A percentile compares a stretch with the other conserved stretches of the same genome.
Evolutionary conservation across 2,888 invertebrate genomes (phyloP).

Genomic region (Cerastoderma edule): DNA sequence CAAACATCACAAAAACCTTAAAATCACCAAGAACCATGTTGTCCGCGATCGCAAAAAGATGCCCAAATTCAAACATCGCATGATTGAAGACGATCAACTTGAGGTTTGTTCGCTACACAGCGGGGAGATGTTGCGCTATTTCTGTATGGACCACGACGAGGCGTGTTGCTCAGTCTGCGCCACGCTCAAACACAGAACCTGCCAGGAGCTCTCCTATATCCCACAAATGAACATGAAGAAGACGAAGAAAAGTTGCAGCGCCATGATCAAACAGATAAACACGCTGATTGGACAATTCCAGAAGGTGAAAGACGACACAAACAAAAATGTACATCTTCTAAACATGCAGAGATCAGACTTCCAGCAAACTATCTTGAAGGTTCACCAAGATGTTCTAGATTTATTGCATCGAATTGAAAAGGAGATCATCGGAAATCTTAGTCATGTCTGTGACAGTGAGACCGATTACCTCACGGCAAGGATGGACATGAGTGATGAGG

Average conservation of each 20-base stretch:
- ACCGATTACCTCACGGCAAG: constrained; percentile 40
- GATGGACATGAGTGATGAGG: constrained; percentile 40
- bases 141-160: constrained; percentile 53
- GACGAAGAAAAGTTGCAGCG: constrained; percentile 44
- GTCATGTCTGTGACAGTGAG: constrained; percentile 42
- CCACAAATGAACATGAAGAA: constrained; percentile 55
- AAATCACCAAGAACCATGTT: constrained; percentile 56
- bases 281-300: constrained; percentile 43
- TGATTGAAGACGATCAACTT: constrained; percentile 38
- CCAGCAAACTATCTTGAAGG: constrained; percentile 43
- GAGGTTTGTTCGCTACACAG: constrained; percentile 46
- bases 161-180: constrained; percentile 55
- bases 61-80: constrained; percentile 46
- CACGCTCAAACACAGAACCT: constrained; percentile 52
- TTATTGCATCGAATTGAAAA: constrained; percentile 38
- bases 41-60: constrained; percentile 49
- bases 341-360: constrained; percentile 45
- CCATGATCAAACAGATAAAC: constrained; percentile 48
- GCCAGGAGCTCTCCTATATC: constrained; percentile 45
- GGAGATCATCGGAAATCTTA: constrained; percentile 29
- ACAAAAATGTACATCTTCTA: constrained; percentile 34
- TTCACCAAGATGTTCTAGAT: constrained; percentile 49
- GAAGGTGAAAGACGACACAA: constrained; percentile 39
- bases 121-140: constrained; percentile 47
- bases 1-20: constrained; percentile 59